Evolutionary conservation across 2,888 invertebrate genomes (phyloP).

Genomic region (Yponomeuta plumbellus): DNA sequence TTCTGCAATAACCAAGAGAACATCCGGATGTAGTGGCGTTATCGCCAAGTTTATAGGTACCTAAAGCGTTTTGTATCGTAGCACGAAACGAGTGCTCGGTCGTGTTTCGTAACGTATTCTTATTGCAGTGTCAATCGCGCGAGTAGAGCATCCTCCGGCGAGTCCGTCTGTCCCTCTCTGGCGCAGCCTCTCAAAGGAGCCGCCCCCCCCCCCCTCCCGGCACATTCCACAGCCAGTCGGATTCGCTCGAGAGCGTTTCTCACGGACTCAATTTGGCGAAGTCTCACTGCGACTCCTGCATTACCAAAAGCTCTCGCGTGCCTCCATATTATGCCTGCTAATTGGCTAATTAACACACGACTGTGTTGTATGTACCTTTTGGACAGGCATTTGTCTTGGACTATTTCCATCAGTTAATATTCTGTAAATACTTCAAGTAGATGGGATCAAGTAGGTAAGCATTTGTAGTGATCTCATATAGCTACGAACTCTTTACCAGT

Average conservation of each 20-base stretch:
- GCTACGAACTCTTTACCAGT: neutral
- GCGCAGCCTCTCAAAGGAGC: conserved; percentile 68
- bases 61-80: neutral
- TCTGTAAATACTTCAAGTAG: neutral
- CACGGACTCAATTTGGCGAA: conserved; percentile 73
- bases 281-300: conserved; percentile 40
- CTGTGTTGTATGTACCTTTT: neutral
- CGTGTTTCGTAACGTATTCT: conserved; percentile 8
- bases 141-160: neutral
- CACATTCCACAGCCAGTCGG: conserved; percentile 57
- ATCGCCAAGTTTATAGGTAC: neutral
- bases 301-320: conserved; percentile 11
- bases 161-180: conserved; percentile 46
- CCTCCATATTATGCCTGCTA: conserved; percentile 15
- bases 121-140: conserved; percentile 5
- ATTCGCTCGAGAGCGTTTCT: conserved; percentile 66
- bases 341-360: conserved; percentile 12
- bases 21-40: neutral
- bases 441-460: neutral
- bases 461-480: neutral
- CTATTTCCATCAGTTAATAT: neutral
- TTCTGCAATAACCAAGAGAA: neutral
- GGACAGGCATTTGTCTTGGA: neutral
- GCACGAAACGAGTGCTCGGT: neutral
- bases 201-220: conserved; percentile 43